phyloP scores from a whole-genome alignment of 2,797 vertebrate genomes.

The Poeciliopsis paucimaculata region DNA sequence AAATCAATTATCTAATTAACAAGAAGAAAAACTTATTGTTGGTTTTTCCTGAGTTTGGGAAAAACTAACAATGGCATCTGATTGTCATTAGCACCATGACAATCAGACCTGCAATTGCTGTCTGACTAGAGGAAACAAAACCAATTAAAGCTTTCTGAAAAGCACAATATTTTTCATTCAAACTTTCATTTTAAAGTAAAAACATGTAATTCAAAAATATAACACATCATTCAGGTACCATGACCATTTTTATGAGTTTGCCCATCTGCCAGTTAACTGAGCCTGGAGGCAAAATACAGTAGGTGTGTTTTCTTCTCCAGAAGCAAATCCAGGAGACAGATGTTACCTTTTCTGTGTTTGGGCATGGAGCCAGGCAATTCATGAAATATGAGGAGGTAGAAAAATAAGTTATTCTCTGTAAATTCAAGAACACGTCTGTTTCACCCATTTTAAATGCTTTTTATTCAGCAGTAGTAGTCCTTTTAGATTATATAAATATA shows the following conservation, averaged over 20 bases:
- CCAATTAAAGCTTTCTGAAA: slow-evolving; percentile 32
- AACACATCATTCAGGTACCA: not conserved
- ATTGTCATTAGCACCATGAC: slow-evolving; percentile 18
- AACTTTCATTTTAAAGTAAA: slow-evolving; percentile 10
- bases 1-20: slow-evolving; percentile 68
- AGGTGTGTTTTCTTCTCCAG: slow-evolving; percentile 22
- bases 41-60: no score
- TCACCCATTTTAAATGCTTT: not conserved
- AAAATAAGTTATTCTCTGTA: not conserved
- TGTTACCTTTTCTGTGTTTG: slow-evolving; percentile 37
- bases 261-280: slow-evolving; percentile 7
- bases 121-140: slow-evolving; percentile 43
- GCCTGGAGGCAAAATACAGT: slow-evolving; percentile 27
- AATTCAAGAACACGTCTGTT: not conserved
- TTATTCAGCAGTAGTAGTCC: not conserved
- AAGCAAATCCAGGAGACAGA: slow-evolving; percentile 46
- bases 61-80: no score
- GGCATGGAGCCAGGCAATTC: slow-evolving; percentile 28
- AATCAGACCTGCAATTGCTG: slow-evolving; percentile 42
- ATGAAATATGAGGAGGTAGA: slow-evolving; percentile 9
- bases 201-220: slow-evolving; percentile 30
- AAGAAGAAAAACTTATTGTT: slow-evolving; percentile 32
- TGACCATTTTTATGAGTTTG: not conserved
- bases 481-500: not conserved
- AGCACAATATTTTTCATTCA: not conserved